phyloP scores from a whole-genome alignment of 2,797 vertebrate genomes.

The Kryptolebias ocellatus region DNA sequence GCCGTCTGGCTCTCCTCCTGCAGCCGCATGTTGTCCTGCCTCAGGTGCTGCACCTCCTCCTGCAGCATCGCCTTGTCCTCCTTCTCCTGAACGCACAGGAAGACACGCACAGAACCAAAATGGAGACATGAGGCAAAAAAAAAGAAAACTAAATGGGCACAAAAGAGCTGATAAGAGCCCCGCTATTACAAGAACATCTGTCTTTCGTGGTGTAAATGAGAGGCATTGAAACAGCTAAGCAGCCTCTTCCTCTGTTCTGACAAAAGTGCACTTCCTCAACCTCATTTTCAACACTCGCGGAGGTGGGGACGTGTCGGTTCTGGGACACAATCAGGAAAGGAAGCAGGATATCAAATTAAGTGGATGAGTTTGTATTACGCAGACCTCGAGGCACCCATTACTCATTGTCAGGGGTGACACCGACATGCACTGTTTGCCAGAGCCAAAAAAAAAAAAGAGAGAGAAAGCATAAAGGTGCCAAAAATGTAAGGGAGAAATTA shows the following conservation, averaged over 20 bases:
- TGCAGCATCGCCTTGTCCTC: constrained; percentile 96
- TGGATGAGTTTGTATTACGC: constrained; percentile 66
- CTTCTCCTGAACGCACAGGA: constrained; percentile 86
- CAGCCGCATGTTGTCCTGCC: constrained; percentile 96
- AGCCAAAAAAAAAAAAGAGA: constrained; percentile 3
- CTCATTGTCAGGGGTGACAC: constrained; percentile 53
- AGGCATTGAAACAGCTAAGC: constrained; percentile 59
- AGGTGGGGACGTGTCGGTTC: constrained; percentile 53
- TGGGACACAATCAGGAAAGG: constrained; percentile 66
- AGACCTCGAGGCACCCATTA: constrained; percentile 58
- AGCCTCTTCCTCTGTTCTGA: constrained; percentile 46
- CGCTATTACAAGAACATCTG: constrained; percentile 57
- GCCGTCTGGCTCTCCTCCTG: constrained; percentile 96
- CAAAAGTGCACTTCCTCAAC: constrained; percentile 63
- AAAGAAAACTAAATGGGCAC: constrained; percentile 27
- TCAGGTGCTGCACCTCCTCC: constrained; percentile 94
- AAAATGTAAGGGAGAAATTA: constrained; percentile 16
- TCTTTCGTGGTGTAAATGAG: constrained; percentile 51
- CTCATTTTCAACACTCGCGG: constrained; percentile 56
- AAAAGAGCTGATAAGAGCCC: constrained; percentile 56
- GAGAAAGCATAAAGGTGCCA: constrained; percentile 16
- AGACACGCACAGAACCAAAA: constrained; percentile 12
- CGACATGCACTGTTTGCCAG: constrained; percentile 30
- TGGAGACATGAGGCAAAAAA: constrained; percentile 31
- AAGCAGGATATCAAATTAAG: constrained; percentile 77